These are phyloP conservation scores for Entosphenus tridentatus DNA, from an alignment of 2,113 vertebrate species.

Conservation along the genomic window DNA sequence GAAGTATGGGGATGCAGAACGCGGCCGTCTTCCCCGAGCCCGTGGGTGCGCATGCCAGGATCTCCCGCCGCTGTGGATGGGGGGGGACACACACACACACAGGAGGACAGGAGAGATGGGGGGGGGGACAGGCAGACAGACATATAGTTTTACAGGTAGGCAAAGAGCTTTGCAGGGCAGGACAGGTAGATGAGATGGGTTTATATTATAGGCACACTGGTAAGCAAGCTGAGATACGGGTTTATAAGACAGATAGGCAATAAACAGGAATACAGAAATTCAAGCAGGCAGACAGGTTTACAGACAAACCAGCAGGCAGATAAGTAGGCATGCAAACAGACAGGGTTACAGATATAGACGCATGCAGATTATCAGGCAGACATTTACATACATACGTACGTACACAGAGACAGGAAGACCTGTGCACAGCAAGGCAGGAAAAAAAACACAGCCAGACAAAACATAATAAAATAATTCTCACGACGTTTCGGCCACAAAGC, in stretches of 20 bases:
- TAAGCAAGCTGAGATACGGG: no score
- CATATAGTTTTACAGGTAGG: no score
- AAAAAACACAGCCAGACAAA: no score
- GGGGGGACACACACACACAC: no score
- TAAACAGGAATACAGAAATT: neutral
- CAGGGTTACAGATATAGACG: neutral
- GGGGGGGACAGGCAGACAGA: no score
- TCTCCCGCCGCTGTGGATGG: conserved; percentile 39
- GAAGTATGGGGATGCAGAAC: conserved; percentile 61
- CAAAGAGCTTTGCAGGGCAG: no score
- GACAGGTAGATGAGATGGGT: no score
- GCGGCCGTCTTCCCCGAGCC: conserved; percentile 87
- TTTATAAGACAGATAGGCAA: no score
- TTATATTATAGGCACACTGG: no score
- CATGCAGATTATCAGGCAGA: neutral
- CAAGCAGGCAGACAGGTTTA: neutral
- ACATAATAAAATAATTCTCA: no score
- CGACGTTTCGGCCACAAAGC: no score
- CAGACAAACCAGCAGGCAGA: neutral
- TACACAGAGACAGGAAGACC: neutral
- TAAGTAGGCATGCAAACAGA: neutral
- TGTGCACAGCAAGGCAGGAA: neutral
- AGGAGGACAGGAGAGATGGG: no score
- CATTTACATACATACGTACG: neutral
- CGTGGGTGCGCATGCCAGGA: conserved; percentile 79